Base-by-base conservation (phyloP, 2,888 invertebrate species). In the Blera fallax region DNA sequence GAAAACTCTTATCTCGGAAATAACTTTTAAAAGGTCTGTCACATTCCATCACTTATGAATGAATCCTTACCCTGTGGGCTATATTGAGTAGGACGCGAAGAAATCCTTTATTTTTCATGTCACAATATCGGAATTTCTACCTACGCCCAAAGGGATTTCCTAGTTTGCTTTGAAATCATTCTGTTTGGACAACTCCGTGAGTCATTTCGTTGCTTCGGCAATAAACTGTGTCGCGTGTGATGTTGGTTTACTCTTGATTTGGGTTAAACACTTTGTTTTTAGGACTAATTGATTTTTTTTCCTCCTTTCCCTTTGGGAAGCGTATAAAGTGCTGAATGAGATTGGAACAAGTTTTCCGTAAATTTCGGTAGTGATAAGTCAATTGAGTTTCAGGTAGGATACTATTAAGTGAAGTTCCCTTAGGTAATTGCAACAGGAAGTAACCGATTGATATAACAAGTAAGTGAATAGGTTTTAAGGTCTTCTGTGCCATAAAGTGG, bases 1-100 rank as follows among this genome's bases (percentile, higher is more conserved):
- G 69, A 69, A 62, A 79, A 62, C 32, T 32, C 79, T 85, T 85
- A 85, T 85, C 84, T 70, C 16, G 21, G 14, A 45, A 74, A 84
- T 54, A 69, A 84, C 74, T 85, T 62, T 85, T 85, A 85, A 85
- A 85, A 85, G 84, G 84, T 80, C 80, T 85, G 84, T 80, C 84
- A 70, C 84, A 80, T 85, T 85, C 80, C 84, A 85, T 80, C 76
- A 45, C 58, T 76, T 70, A 45, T 80, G 70, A 80, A 85, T 76
- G 80, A 76, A 56, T 78, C 73, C 54, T 64, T 84, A 64, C 67
- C 79, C 79, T 73, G 73, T 56, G 73, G 67, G 67, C 73, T 29
- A 16, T 16, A 27, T 58, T 29, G 58, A 14, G 40, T 11, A 29
- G 62, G 78, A 65, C 34, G 60, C 7, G 43, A 45, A 32, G 27